Evolutionary conservation across 1,140 invertebrate species (phyloP), one percentile per base, ranked within the genome.

Genomic region (Orchestia grillus): DNA sequence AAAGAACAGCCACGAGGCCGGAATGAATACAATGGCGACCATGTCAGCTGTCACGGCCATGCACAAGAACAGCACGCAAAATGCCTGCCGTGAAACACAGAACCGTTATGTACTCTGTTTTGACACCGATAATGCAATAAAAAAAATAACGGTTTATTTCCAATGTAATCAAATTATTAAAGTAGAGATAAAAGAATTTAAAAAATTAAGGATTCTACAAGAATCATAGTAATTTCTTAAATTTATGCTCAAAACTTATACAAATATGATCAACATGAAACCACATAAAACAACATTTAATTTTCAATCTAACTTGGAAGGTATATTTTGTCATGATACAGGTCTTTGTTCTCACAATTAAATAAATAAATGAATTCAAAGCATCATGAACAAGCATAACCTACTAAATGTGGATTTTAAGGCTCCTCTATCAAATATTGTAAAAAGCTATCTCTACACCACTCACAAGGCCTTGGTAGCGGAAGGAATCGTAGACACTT

Each of bases 1-100:
- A 97, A 99, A 99, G 97, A 99, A 99, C 97, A 99, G 98, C 98
- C 99, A 99, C 97, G 99, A 99, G 97, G 99, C 98, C 96, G 99
- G 99, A 98, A 99, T 99, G 97, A 99, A 99, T 98, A 99, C 99
- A 98, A 99, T 99, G 98, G 99, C 99, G 97, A 99, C 98, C 98
- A 99, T 99, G 98, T 99, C 99, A 97, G 99, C 99, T 97, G 99
- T 99, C 96, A 99, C 98, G 97, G 99, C 99, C 97, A 99, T 99
- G 97, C 99, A 99, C 97, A 99, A 98, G 98, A 99, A 99, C 98
- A 99, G 99, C 97, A 99, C 98, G 97, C 99, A 99, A 98, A 99
- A 99, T 97, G 99, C 99, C 99, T 99, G 98, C 96, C 98, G n/a
- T 47, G 43, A 90, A 44, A 90, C 88, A 90, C n/a, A n/a, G n/a